A percentile compares a stretch with the other conserved stretches of the same genome.
Evolutionary conservation across 1,140 invertebrate species (phyloP).

Genomic region (Hypothenemus hampei): DNA sequence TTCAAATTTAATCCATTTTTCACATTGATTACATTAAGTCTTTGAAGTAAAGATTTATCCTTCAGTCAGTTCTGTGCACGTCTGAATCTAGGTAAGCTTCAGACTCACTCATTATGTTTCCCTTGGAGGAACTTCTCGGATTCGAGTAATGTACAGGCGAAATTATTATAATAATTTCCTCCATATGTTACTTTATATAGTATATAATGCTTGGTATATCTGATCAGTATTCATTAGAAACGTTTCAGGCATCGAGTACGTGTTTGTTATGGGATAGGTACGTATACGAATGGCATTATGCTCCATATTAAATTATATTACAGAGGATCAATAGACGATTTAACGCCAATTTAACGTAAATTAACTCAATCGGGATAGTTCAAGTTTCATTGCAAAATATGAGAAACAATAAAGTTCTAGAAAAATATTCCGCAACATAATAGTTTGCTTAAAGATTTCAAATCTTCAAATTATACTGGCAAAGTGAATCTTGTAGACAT

Average conservation of each 20-base stretch:
- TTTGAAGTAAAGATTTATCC: neutral
- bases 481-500: neutral
- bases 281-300: neutral
- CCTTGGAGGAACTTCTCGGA: neutral
- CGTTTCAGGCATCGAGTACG: neutral
- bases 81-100: neutral
- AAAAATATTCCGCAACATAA: no score
- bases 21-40: no score
- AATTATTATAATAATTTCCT: slow-evolving; percentile 8
- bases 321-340: neutral
- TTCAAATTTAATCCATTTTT: no score
- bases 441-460: neutral
- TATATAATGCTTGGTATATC: no score
- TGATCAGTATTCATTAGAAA: slow-evolving; percentile 9
- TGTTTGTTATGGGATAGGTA: neutral
- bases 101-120: slow-evolving; percentile 3
- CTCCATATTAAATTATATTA: no score
- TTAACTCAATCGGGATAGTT: neutral
- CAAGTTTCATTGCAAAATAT: neutral
- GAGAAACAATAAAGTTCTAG: neutral
- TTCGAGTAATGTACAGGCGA: slow-evolving; percentile 2
- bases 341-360: neutral
- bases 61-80: neutral
- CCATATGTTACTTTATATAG: neutral
- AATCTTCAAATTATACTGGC: slow-evolving; percentile 2